Percentiles rank a stretch among this genome's conserved stretches.
These are phyloP conservation scores for Hypercompe scribonia DNA, from an alignment of 2,888 invertebrate genomes.

Conservation along the genomic window DNA sequence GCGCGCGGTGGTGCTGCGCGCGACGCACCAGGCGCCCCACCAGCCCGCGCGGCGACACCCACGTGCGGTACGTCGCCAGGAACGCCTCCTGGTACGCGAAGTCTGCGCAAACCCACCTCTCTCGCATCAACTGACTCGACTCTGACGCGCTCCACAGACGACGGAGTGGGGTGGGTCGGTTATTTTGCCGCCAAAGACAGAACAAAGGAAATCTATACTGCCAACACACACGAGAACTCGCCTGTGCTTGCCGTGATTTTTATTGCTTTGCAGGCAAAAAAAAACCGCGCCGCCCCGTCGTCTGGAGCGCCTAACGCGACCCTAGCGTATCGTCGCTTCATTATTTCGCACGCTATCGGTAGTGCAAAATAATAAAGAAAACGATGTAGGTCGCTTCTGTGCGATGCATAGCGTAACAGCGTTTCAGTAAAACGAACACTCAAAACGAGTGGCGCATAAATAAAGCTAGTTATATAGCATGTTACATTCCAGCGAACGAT, in stretches of 20 bases:
- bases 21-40: slow-evolving; percentile 93
- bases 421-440: slow-evolving; percentile 7
- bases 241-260: too few relatives aligned
- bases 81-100: slow-evolving; percentile 99
- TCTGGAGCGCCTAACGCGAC: neutral
- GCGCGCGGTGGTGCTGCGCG: slow-evolving; percentile 88
- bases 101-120: slow-evolving; percentile 82
- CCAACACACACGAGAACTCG: too few relatives aligned
- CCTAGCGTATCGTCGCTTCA: neutral
- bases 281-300: too few relatives aligned
- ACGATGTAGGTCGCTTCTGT: neutral
- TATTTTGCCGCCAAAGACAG: too few relatives aligned
- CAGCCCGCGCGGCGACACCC: slow-evolving; percentile 94
- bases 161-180: too few relatives aligned
- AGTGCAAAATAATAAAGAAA: neutral
- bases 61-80: slow-evolving; percentile 98
- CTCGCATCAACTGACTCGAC: neutral
- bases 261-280: too few relatives aligned
- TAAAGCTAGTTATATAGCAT: slow-evolving; percentile 14
- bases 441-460: slow-evolving; percentile 12
- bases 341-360: neutral
- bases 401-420: slow-evolving; percentile 7
- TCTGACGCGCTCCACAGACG: neutral
- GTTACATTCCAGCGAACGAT: slow-evolving; percentile 26
- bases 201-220: too few relatives aligned